phyloP scores from a whole-genome alignment of 1,140 invertebrate genomes.

The Drosophila gunungcola region DNA sequence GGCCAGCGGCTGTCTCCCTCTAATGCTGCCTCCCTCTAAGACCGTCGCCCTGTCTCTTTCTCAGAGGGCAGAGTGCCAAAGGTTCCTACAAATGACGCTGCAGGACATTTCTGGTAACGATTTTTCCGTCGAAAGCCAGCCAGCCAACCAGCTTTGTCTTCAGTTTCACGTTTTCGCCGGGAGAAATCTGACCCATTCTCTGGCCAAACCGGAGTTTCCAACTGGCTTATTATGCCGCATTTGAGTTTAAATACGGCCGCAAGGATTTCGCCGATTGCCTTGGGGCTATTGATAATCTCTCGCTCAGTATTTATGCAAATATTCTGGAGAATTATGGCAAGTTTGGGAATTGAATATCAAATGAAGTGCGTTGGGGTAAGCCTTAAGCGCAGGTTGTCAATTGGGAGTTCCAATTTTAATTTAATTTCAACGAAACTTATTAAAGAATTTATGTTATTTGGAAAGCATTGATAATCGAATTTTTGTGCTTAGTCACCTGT shows the following conservation, averaged over 20 bases:
- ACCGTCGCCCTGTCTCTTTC: not conserved
- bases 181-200: conserved; percentile 28
- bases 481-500: too few relatives aligned
- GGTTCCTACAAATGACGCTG: conserved; percentile 72
- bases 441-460: not conserved
- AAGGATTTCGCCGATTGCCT: conserved; percentile 50
- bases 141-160: conserved; percentile 25
- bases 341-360: conserved; percentile 28
- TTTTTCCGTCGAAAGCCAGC: conserved; percentile 43
- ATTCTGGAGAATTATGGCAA: conserved; percentile 22
- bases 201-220: conserved; percentile 21
- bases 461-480: too few relatives aligned
- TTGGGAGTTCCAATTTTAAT: conserved; percentile 1
- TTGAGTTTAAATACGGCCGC: conserved; percentile 55
- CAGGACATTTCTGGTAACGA: conserved; percentile 79
- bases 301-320: conserved; percentile 38
- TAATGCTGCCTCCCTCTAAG: conserved; percentile 7
- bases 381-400: not conserved
- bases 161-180: conserved; percentile 35
- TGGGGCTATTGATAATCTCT: conserved; percentile 51
- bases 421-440: conserved; percentile 4
- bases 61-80: conserved; percentile 69
- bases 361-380: conserved; percentile 12
- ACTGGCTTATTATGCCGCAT: conserved; percentile 68
- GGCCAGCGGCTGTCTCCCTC: conserved; percentile 19